A percentile compares a stretch with the other conserved stretches of the same genome.
Conservation (phyloP, 2,797 vertebrate species). For the Tinamus major region DNA sequence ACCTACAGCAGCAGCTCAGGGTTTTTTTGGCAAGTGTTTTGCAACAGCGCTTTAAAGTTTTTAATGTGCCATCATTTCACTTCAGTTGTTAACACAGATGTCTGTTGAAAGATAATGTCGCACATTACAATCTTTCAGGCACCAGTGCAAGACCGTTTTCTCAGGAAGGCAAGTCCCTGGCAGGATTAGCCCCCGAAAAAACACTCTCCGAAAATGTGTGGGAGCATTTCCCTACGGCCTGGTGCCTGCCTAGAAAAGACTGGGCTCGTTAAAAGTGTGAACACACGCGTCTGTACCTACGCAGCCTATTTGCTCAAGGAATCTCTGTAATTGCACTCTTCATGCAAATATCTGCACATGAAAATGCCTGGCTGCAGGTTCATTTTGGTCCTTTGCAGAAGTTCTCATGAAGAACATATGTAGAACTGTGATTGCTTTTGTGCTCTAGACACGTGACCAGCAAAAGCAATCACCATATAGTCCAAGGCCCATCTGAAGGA, state of each 20-base stretch:
- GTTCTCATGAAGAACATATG: constrained; percentile 50
- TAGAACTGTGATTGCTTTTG: constrained; percentile 47
- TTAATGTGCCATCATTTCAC: constrained; percentile 60
- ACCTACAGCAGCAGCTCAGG: constrained; percentile 40
- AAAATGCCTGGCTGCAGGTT: not conserved
- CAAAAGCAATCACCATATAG: not conserved
- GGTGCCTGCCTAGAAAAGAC: constrained; percentile 5
- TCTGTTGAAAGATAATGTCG: constrained; percentile 62
- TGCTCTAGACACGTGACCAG: constrained; percentile 40
- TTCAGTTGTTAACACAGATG: constrained; percentile 68
- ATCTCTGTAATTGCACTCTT: not conserved
- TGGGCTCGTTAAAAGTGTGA: constrained; percentile 16
- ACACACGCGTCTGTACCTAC: constrained; percentile 3
- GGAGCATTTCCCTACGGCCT: not conserved
- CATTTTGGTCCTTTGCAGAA: constrained; percentile 49
- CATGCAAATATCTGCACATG: not conserved
- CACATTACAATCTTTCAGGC: constrained; percentile 34
- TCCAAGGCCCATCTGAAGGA: constrained; percentile 38
- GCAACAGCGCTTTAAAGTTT: constrained; percentile 55
- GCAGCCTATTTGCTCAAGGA: not conserved
- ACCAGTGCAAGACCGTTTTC: constrained; percentile 33
- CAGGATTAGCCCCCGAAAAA: constrained; percentile 21
- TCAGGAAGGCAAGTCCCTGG: constrained; percentile 18
- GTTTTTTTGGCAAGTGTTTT: constrained; percentile 57
- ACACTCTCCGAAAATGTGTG: constrained; percentile 28